Evolutionary conservation across 2,888 invertebrate genomes (phyloP), one percentile per base, ranked within the genome.

Genomic region (Mesopsocus fuscifrons): DNA sequence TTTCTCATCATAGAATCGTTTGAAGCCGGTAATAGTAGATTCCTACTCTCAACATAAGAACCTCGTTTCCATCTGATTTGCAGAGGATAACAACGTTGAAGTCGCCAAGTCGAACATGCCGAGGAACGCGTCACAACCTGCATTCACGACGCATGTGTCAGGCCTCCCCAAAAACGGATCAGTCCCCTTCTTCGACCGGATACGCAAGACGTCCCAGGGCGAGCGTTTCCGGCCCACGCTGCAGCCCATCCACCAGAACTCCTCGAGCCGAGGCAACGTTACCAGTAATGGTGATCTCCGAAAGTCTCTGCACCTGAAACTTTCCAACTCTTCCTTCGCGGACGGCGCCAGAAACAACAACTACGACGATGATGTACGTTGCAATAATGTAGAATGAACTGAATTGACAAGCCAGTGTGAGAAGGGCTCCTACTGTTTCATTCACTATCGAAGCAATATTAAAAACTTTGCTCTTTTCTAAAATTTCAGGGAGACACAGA

Each of bases 141-240:
- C 85, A 11, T 84, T 85, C 59, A 77, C 78, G 17, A 71, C 78
- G 6, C 73, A 75, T 46, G 72, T 52, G 8, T 46, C 42, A 22
- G 79, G 77, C 6, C 58, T 74, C 54, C 85, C 87, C 44, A 87
- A 87, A 63, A 88, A 88, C 57, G 85, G 85, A 34, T 87, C 87
- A 2, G 88, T 89, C 49, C 88, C 88, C 21, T 81, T 84, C 58
- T 87, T 89, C 62, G 84, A 84, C 61, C 66, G 88, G 35, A 80
- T 85, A 47, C 69, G 84, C 41, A 85, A 85, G 60, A 80, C 83
- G 34, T 83, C 83, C 52, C 75, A 77, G 45, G 78, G 83, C 43
- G 85, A 84, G 60, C 71, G 81, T 56, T 85, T 77, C 59, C 83
- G 83, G 58, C 85, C 85, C 49, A 81, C 83, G 50, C 62, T 85